Evolutionary conservation across 2,797 vertebrate species (phyloP).

Genomic region (Nothura maculosa): DNA sequence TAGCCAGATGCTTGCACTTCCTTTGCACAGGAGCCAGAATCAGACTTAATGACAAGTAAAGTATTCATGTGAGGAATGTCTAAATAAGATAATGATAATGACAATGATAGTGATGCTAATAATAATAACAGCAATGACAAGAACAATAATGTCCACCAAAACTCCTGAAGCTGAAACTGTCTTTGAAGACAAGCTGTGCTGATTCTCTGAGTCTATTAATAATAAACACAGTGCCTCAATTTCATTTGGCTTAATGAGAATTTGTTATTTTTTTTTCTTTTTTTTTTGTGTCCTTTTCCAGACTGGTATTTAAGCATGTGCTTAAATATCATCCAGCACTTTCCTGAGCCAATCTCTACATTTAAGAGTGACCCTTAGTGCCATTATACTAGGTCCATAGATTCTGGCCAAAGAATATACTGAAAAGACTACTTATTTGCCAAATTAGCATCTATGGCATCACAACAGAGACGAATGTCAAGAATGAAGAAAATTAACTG

Average conservation of each 20-base stretch:
- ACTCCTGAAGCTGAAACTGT: background rate
- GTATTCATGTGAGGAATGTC: background rate
- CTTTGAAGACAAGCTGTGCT: background rate
- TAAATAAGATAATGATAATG: background rate
- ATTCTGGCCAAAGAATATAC: background rate
- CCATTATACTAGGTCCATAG: background rate
- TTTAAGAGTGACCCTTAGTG: background rate
- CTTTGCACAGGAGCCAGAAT: background rate
- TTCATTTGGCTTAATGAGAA: background rate
- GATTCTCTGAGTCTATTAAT: background rate
- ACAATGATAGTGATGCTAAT: too few relatives aligned
- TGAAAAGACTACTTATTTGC: background rate
- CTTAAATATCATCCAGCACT: background rate
- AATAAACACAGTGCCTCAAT: background rate
- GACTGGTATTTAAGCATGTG: background rate
- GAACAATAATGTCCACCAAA: accelerated
- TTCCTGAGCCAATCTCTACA: background rate
- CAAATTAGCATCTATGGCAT: background rate
- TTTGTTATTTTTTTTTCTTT: background rate
- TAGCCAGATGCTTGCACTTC: background rate
- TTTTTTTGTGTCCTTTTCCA: background rate
- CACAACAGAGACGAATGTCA: background rate
- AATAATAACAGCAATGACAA: accelerated
- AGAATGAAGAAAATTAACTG: background rate
- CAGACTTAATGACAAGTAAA: background rate